phyloP scores from a whole-genome alignment of 35 echinoderm and acorn worm genomes.

The Ophioderma brevispina region DNA sequence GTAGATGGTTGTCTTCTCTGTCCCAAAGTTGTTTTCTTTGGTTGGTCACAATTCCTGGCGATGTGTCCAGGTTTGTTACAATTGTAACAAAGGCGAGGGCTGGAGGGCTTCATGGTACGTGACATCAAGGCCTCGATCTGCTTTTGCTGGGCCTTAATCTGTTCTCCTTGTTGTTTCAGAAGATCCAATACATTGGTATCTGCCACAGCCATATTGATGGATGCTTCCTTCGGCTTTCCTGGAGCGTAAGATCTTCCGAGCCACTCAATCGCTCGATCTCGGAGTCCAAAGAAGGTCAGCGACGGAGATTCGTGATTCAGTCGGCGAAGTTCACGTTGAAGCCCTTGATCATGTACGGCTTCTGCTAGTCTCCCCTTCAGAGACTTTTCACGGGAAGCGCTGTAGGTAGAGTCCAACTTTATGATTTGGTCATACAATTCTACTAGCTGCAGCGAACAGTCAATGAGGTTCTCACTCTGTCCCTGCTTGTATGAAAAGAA shows the following conservation, averaged over 20 bases:
- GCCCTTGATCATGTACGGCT: constrained; percentile 25
- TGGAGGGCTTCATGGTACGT: neutral
- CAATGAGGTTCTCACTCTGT: constrained; percentile 16
- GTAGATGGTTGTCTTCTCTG: neutral
- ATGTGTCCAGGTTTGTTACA: constrained; percentile 27
- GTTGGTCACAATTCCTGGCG: constrained; percentile 16
- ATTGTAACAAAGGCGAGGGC: neutral
- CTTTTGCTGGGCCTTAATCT: constrained; percentile 47
- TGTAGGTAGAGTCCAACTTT: constrained; percentile 27
- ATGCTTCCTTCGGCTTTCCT: neutral
- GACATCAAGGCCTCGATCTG: constrained; percentile 34
- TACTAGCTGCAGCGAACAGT: constrained; percentile 16
- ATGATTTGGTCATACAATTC: constrained; percentile 44
- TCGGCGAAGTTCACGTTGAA: constrained; percentile 6
- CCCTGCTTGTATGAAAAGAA: constrained; percentile 45
- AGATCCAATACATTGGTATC: neutral
- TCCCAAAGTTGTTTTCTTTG: neutral
- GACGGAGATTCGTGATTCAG: constrained; percentile 14
- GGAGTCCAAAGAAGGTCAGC: neutral
- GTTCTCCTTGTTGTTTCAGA: constrained; percentile 34
- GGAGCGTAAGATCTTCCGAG: neutral
- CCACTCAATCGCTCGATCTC: constrained; percentile 24
- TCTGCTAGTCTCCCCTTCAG: constrained; percentile 42
- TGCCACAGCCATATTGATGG: neutral
- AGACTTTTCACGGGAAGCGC: neutral